Base-by-base conservation (phyloP, 1,140 invertebrate species). In the Apis dorsata region DNA sequence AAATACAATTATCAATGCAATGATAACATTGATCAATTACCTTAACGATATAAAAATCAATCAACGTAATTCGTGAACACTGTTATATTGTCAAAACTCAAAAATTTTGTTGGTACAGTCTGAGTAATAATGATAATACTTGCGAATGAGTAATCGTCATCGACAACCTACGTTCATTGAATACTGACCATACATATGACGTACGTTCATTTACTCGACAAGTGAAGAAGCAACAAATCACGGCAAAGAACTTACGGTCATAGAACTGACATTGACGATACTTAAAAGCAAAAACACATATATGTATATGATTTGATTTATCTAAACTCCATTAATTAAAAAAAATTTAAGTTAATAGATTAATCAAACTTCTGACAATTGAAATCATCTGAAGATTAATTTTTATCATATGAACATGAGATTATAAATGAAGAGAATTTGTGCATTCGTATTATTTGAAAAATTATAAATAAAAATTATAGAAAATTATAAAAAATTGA, bases 121-220 rank as follows among this genome's bases (percentile, higher is more conserved):
- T n/a, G 17, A 12, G n/a, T 51, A 76, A 34, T 66, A 65, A 73
- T 17, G 53, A 76, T 69, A 81, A 68, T 59, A 74, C 63, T 76
- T 66, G 24, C 72, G 79, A 76, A 59, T 76, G 55, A 76, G 72
- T 81, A 81, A 75, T 81, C 63, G 63, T 81, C 63, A 55, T n/a
- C 72, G 55, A 51, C 55, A 34, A 59, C 34, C 63, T 81, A 81
- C 79, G 79, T 81, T 75, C 72, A 81, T 81, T 81, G 79, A 81
- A 68, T 75, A 81, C 55, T 81, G 79, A 81, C 63, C 53, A 68
- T 73, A 63, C 72, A 21, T 51, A 55, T 76, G 79, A 83, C 75
- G 68, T 78, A 55, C 57, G 15, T 83, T 78, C 66, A 78, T 78
- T 78, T 71, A 71, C 34, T 55, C 74, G 80, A 55, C 80, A 63